These are phyloP conservation scores for Orthochromis malagaraziensis DNA, from an alignment of 2,113 vertebrate genomes.

Conservation along the genomic window DNA sequence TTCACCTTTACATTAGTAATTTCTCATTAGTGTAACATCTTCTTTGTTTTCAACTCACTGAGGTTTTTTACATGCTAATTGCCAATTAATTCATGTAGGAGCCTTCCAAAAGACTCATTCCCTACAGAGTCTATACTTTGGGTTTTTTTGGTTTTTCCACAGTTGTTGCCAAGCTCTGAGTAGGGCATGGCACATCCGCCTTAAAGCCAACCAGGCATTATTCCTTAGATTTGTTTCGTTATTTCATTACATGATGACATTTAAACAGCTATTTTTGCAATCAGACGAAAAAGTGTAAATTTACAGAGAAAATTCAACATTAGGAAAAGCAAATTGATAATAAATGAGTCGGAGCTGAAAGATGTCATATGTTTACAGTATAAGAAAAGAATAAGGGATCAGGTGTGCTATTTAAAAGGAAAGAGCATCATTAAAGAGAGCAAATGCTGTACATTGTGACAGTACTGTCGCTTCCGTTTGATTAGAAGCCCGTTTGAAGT, in stretches of 20 bases:
- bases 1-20: constrained; percentile 48
- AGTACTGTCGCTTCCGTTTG: not conserved
- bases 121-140: not conserved
- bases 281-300: not conserved
- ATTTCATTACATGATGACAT: not conserved
- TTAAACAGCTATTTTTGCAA: not conserved
- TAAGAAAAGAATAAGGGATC: not conserved
- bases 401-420: not conserved
- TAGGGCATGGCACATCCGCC: not conserved
- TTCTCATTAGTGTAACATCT: constrained; percentile 57
- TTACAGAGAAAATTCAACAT: not conserved
- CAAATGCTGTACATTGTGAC: not conserved
- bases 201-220: not conserved
- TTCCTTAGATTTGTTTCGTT: not conserved
- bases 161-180: not conserved
- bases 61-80: constrained; percentile 56
- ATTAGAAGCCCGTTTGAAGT: constrained; percentile 7
- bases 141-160: not conserved
- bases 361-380: not conserved
- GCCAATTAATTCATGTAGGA: constrained; percentile 64
- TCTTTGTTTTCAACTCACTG: not conserved
- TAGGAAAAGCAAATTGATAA: not conserved
- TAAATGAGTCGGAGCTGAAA: not conserved
- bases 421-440: not conserved
- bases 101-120: not conserved